Evolutionary conservation across 2,113 vertebrate genomes (phyloP), one percentile per base, ranked within the genome.

Genomic region (Pseudorhombus dupliciocellatus): DNA sequence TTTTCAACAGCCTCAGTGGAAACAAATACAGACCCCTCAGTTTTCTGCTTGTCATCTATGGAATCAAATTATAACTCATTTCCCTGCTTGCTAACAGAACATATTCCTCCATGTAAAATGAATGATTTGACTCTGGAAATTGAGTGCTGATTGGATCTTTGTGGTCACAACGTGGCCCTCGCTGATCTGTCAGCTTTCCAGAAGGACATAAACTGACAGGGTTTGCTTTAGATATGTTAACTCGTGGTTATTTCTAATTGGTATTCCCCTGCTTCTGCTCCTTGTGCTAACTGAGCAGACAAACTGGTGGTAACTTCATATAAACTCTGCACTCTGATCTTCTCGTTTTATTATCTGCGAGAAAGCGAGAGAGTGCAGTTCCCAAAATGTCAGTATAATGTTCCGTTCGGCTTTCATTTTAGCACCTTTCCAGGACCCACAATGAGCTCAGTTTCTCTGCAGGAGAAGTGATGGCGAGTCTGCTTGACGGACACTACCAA

Each of bases 401-500:
- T 9, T 44, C 25, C 10, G 5, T 14, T 20, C 63, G 28, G 20
- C 44, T 72, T 53, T 40, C 3, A 34, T 70, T 11, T 16, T 16
- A 54, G 30, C 9, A 0, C 25, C 16, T 9, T 61, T 6, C 24
- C 28, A 50, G 56, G 4, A 54, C 22, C n/a, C 54, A 40, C 46
- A 26, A 56, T 63, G 16, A 53, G 44, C 31, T 66, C 56, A 46
- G 42, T 42, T 21, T 34, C 51, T 68, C 24, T 21, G 34, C 24
- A 12, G 64, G 57, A 48, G 12, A 62, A 62, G 52, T 48, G 30
- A 60, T 28, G 26, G 31, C 64, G 7, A 6, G 63, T 50, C 57
- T 54, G 16, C 18, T 22, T 76, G 55, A 80, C 69, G 52, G 25
- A 57, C 61, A 31, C 61, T 22, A 12, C n/a, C 25, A 46, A 57